These are phyloP conservation scores for Molorchus minor DNA, from an alignment of 2,888 invertebrate genomes.

Conservation along the genomic window DNA sequence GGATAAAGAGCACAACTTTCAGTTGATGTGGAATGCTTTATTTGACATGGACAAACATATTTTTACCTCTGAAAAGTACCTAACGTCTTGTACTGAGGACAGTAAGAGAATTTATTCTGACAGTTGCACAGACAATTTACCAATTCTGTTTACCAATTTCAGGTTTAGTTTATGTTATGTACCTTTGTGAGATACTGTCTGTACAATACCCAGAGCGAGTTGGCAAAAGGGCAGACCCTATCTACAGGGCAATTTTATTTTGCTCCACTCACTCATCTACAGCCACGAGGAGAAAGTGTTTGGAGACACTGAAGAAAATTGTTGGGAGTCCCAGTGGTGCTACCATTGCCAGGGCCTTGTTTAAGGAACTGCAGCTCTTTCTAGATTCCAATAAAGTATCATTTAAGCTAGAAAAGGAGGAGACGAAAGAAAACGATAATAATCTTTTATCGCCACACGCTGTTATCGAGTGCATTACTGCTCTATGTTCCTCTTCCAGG, in stretches of 20 bases:
- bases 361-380: conserved; percentile 73
- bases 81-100: conserved; percentile 76
- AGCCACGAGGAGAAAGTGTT: conserved; percentile 70
- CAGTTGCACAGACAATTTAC: background rate
- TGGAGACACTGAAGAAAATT: conserved; percentile 70
- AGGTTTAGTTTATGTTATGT: conserved; percentile 76
- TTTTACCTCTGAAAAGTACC: conserved; percentile 84
- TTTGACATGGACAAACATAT: conserved; percentile 79
- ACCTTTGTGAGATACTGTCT: conserved; percentile 77
- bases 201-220: conserved; percentile 75
- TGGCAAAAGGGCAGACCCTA: conserved; percentile 70
- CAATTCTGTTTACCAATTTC: conserved; percentile 40
- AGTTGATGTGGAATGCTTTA: conserved; percentile 75
- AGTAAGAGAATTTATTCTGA: conserved; percentile 54
- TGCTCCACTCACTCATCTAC: conserved; percentile 70
- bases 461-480: conserved; percentile 60
- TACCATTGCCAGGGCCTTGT: conserved; percentile 69
- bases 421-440: conserved; percentile 62
- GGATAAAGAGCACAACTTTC: conserved; percentile 65
- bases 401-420: conserved; percentile 48
- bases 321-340: conserved; percentile 67
- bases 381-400: conserved; percentile 71
- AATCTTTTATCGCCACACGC: conserved; percentile 64
- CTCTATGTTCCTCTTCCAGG: conserved; percentile 59
- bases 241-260: conserved; percentile 77